A percentile compares a stretch with the other conserved stretches of the same genome.
Conservation (phyloP, 2,797 vertebrate species). For the Spheniscus humboldti region DNA sequence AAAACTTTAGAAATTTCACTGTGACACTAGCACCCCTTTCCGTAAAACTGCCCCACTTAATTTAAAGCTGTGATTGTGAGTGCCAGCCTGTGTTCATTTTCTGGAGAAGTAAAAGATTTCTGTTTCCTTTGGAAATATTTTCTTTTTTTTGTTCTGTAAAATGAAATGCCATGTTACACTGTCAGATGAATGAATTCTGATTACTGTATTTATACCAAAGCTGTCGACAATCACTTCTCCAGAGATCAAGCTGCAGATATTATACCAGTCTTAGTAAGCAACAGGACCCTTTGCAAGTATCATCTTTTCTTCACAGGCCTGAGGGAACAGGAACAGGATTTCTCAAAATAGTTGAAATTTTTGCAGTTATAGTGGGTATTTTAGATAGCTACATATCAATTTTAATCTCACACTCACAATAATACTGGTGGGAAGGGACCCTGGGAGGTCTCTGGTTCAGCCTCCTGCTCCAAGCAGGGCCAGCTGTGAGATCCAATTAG, state of each 20-base stretch:
- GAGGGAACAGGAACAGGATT: neutral
- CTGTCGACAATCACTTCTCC: neutral
- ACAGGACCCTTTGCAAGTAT: neutral
- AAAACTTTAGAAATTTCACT: neutral
- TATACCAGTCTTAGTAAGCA: neutral
- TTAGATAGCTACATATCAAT: neutral
- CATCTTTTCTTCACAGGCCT: neutral
- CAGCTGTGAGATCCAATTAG: neutral
- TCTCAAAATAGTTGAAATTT: neutral
- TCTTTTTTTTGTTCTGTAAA: neutral
- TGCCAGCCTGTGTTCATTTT: neutral
- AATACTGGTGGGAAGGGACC: neutral
- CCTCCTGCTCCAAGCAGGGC: neutral
- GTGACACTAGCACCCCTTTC: neutral
- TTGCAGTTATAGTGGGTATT: neutral
- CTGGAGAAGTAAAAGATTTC: neutral
- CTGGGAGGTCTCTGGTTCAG: neutral
- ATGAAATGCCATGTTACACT: neutral
- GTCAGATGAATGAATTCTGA: constrained; percentile 40
- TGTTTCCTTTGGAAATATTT: neutral
- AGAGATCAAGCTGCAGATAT: neutral
- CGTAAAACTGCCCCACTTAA: neutral
- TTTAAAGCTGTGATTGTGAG: neutral
- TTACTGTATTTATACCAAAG: constrained; percentile 31
- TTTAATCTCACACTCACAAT: neutral